Conservation (phyloP, 2,797 vertebrate species). For the Australoheros facetus region DNA sequence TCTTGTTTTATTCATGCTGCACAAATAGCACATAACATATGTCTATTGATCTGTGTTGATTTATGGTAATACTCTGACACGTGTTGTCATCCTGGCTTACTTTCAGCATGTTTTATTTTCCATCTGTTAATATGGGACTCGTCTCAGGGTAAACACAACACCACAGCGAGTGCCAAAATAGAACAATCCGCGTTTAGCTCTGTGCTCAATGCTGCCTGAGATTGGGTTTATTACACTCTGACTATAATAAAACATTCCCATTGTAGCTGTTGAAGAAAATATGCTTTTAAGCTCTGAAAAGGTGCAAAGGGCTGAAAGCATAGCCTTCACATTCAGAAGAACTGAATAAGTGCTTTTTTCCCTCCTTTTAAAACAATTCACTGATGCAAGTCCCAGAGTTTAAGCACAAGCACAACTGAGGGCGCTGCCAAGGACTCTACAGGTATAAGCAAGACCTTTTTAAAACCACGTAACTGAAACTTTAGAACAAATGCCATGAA, state of each 20-base stretch:
- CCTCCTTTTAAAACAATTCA: neutral
- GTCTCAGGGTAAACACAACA: neutral
- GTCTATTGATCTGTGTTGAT: constrained; percentile 37
- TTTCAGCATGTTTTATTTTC: constrained; percentile 28
- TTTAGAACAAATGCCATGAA: too few relatives aligned
- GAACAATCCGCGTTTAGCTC: neutral
- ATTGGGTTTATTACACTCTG: neutral
- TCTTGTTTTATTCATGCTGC: constrained; percentile 38
- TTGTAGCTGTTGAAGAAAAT: neutral
- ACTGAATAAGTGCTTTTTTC: neutral
- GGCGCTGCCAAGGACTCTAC: neutral
- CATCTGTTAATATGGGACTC: constrained; percentile 17
- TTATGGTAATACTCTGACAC: constrained; percentile 41
- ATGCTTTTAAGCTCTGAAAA: neutral
- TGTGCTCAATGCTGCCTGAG: neutral
- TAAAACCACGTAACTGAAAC: neutral
- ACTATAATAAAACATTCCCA: neutral
- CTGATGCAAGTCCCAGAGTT: neutral
- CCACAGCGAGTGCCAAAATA: neutral
- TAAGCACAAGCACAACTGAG: neutral
- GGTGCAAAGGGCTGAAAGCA: neutral
- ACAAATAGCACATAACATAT: constrained; percentile 11
- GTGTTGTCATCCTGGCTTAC: constrained; percentile 15
- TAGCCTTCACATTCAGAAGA: neutral
- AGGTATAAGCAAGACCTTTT: neutral